phyloP scores from a whole-genome alignment of 2,113 vertebrate genomes.

The Microcebus murinus region DNA sequence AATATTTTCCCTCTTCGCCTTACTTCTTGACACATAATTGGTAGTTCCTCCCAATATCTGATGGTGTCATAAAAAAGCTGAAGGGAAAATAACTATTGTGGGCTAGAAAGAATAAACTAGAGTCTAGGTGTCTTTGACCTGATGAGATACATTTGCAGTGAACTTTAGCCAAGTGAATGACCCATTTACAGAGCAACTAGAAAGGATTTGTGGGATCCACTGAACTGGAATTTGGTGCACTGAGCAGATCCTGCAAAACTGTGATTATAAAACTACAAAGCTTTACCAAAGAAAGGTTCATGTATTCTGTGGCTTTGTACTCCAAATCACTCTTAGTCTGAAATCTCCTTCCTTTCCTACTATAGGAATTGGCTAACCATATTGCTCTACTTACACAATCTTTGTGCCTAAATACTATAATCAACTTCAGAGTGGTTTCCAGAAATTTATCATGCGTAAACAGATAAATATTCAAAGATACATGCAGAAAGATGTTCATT shows the following conservation, averaged over 20 bases:
- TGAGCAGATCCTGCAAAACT: not conserved
- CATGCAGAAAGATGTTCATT: not conserved
- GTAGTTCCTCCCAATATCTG: not conserved
- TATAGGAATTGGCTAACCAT: not conserved
- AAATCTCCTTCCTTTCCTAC: not conserved
- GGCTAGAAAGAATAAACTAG: not conserved
- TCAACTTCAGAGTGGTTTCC: not conserved
- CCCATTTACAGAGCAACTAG: not conserved
- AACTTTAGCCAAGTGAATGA: constrained; percentile 27
- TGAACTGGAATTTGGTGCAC: not conserved
- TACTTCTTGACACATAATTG: constrained; percentile 23
- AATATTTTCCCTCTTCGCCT: not conserved
- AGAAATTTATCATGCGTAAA: not conserved
- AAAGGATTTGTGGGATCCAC: not conserved
- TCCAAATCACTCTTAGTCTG: not conserved
- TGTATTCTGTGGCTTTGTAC: not conserved
- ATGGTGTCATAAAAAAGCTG: not conserved
- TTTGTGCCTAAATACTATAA: not conserved
- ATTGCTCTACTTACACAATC: not conserved
- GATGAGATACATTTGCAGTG: not conserved
- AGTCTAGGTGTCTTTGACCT: not conserved
- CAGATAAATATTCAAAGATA: not conserved
- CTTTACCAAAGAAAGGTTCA: not conserved
- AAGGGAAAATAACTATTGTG: constrained; percentile 31
- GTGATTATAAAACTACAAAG: not conserved